A percentile compares a stretch with the other conserved stretches of the same genome.
Conservation (phyloP, 2,113 vertebrate genomes). For the Lophotis ruficrista region DNA sequence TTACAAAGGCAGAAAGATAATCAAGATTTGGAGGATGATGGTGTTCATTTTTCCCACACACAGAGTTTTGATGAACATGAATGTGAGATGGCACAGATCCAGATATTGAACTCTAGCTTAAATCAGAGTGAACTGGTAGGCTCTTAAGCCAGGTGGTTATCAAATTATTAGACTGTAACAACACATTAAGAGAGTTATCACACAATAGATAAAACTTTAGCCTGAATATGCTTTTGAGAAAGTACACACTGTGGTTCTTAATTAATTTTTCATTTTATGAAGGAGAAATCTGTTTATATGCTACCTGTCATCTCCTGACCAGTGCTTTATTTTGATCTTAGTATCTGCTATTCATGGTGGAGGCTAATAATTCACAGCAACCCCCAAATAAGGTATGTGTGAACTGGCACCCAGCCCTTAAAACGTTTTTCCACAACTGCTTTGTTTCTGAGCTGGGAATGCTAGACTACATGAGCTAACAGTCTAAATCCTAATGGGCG, state of each 20-base stretch:
- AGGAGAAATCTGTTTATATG: not conserved
- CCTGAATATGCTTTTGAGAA: not conserved
- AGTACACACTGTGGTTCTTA: not conserved
- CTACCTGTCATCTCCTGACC: not conserved
- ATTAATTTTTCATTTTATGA: not conserved
- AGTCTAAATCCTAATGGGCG: not conserved
- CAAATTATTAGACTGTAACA: not conserved
- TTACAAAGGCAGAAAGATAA: not conserved
- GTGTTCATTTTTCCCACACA: not conserved
- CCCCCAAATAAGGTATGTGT: not conserved
- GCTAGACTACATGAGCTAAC: not conserved
- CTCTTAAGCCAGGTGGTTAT: constrained; percentile 12
- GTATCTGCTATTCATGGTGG: not conserved
- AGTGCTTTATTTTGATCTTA: not conserved
- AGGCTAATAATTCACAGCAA: not conserved
- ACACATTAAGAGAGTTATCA: constrained; percentile 39
- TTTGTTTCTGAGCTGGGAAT: not conserved
- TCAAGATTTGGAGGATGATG: not conserved
- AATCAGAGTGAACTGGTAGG: not conserved
- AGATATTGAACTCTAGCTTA: not conserved
- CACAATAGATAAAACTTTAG: constrained; percentile 9
- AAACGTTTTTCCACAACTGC: not conserved
- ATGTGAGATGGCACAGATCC: not conserved
- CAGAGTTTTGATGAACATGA: not conserved
- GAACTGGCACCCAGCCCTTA: not conserved